Percentiles rank a stretch among this genome's conserved stretches.
Conservation (phyloP, 1,140 invertebrate genomes). For the Penaeus indicus region DNA sequence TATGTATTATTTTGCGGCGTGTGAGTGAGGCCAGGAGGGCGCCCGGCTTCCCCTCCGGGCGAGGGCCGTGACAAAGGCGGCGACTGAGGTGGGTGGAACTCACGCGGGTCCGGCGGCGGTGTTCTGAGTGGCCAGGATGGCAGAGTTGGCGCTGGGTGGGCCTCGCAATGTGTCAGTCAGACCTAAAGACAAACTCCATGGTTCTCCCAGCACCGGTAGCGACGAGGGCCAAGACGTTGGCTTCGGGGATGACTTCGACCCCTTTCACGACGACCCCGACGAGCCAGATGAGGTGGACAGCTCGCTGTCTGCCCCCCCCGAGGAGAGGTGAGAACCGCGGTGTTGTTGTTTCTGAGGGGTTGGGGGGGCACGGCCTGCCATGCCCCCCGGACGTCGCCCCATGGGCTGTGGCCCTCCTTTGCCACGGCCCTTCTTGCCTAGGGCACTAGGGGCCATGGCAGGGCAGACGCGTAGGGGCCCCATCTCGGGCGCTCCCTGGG, state of each 20-base stretch:
- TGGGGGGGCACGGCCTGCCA: background rate
- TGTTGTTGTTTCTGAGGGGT: background rate
- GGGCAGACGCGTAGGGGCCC: too few relatives aligned
- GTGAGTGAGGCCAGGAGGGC: background rate
- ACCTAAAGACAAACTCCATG: constrained; percentile 74
- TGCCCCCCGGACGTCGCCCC: too few relatives aligned
- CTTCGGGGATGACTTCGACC: constrained; percentile 81
- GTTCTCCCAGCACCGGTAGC: constrained; percentile 85
- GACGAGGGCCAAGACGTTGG: constrained; percentile 82
- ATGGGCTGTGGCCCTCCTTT: too few relatives aligned
- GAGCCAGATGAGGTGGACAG: constrained; percentile 82
- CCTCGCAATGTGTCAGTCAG: constrained; percentile 59
- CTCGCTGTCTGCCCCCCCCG: constrained; percentile 65
- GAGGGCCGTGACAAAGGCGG: background rate
- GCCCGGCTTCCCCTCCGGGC: background rate
- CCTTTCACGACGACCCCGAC: constrained; percentile 77
- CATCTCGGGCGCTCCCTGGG: too few relatives aligned
- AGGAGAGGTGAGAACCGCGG: constrained; percentile 60
- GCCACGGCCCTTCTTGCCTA: too few relatives aligned
- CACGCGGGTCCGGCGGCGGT: background rate
- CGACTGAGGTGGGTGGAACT: background rate
- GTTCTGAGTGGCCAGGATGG: constrained; percentile 52
- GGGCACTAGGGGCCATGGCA: too few relatives aligned
- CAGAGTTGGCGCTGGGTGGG: constrained; percentile 43
- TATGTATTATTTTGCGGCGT: background rate